These are phyloP conservation scores for Saccostrea cuccullata DNA, from an alignment of 1,140 invertebrate species.

Conservation along the genomic window DNA sequence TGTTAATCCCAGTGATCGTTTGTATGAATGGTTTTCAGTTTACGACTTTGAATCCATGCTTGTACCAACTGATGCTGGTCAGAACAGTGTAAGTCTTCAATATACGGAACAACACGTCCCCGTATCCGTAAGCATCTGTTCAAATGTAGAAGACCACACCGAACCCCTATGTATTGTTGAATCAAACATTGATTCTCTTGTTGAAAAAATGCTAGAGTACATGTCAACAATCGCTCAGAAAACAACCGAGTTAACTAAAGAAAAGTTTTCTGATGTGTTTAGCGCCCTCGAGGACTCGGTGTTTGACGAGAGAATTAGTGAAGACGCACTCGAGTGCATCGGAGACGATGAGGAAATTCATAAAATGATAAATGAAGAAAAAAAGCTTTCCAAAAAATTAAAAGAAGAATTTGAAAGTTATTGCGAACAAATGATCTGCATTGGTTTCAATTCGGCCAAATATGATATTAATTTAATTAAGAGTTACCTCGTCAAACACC, in stretches of 20 bases:
- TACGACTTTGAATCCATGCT: constrained; percentile 51
- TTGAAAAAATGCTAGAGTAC: constrained; percentile 20
- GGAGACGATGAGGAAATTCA: background rate
- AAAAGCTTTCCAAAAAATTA: background rate
- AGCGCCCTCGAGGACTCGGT: background rate
- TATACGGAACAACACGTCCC: constrained; percentile 39
- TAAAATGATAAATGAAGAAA: background rate
- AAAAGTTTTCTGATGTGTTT: constrained; percentile 31
- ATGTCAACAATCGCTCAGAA: constrained; percentile 5
- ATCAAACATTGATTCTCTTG: constrained; percentile 2
- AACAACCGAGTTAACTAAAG: background rate
- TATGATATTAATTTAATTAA: constrained; percentile 61
- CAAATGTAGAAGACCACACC: constrained; percentile 36
- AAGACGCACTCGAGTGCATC: background rate
- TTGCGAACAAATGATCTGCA: constrained; percentile 37
- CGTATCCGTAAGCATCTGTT: constrained; percentile 48
- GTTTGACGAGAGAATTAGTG: background rate
- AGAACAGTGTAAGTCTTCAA: background rate
- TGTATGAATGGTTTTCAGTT: constrained; percentile 23
- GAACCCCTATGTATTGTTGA: constrained; percentile 41
- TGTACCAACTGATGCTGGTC: background rate
- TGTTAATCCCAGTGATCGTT: background rate
- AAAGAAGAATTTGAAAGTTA: too few species aligned
- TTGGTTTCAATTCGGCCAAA: constrained; percentile 52
- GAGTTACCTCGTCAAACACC: constrained; percentile 41